Percentiles rank a stretch among this genome's conserved stretches.
Conservation (phyloP, 2,888 invertebrate species). For the Herminia tarsipennalis region DNA sequence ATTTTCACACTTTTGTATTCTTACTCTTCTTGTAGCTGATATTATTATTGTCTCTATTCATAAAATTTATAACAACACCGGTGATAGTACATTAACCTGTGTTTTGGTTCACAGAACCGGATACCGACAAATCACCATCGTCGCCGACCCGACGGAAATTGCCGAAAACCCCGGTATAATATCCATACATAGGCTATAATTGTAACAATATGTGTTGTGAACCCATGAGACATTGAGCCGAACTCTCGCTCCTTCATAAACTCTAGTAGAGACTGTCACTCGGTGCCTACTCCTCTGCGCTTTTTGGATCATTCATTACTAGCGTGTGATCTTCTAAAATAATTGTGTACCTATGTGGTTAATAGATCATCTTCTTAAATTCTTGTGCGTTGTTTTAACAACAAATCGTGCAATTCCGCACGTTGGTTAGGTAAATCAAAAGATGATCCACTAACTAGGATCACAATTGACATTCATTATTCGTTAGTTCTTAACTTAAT, state of each 20-base stretch:
- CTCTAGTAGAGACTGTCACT: constrained; percentile 82
- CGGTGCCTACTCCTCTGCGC: constrained; percentile 82
- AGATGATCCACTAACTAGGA: constrained; percentile 60
- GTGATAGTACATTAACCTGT: constrained; percentile 59
- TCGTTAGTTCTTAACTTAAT: constrained; percentile 46
- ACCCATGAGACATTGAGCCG: constrained; percentile 77
- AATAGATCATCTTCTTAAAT: constrained; percentile 61
- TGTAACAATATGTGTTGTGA: constrained; percentile 86
- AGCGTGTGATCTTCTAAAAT: constrained; percentile 56
- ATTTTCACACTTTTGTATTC: constrained; percentile 38
- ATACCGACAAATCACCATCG: constrained; percentile 94
- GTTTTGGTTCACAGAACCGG: constrained; percentile 89
- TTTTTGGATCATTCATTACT: constrained; percentile 67
- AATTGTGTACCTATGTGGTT: constrained; percentile 56
- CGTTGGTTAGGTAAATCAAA: constrained; percentile 11
- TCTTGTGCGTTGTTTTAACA: background rate
- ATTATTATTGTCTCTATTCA: constrained; percentile 9
- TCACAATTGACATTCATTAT: constrained; percentile 40
- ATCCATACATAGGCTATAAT: constrained; percentile 84
- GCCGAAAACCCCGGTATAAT: constrained; percentile 99
- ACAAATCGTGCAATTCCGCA: background rate
- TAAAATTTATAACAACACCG: constrained; percentile 26
- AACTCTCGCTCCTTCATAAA: constrained; percentile 70
- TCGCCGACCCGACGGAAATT: constrained; percentile 97
- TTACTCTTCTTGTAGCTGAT: constrained; percentile 12